A percentile compares a stretch with the other conserved stretches of the same genome.
Evolutionary conservation across 2,113 vertebrate species (phyloP).

Genomic region (Xenopus laevis): DNA sequence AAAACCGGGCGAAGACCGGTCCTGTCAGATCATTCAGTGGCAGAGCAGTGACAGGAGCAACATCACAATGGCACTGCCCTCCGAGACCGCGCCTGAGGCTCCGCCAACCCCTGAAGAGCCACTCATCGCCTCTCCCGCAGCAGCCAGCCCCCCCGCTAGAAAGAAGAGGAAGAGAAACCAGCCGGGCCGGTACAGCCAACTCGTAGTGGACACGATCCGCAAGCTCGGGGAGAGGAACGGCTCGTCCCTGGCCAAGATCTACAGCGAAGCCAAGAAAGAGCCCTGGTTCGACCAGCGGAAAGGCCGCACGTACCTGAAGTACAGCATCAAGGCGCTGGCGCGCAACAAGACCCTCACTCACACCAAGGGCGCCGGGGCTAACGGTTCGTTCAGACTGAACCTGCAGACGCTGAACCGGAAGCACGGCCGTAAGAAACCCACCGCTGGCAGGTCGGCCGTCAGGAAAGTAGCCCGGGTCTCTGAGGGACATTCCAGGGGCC

Average conservation of each 20-base stretch:
- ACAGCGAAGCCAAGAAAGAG: slow-evolving; percentile 76
- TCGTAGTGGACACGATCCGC: slow-evolving; percentile 77
- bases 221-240: slow-evolving; percentile 74
- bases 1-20: too few species aligned
- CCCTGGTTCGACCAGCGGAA: slow-evolving; percentile 84
- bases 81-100: too few species aligned
- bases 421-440: slow-evolving; percentile 50
- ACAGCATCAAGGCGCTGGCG: slow-evolving; percentile 79
- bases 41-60: too few species aligned
- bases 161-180: slow-evolving; percentile 71
- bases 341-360: slow-evolving; percentile 81
- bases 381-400: slow-evolving; percentile 82
- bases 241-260: slow-evolving; percentile 78
- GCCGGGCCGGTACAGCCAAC: slow-evolving; percentile 77
- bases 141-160: slow-evolving; percentile 59
- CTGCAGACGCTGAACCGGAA: slow-evolving; percentile 76
- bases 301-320: slow-evolving; percentile 79
- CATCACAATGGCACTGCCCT: too few species aligned
- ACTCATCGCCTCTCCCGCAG: too few species aligned
- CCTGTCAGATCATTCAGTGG: too few species aligned
- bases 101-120: too few species aligned
- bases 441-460: too few species aligned
- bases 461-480: slow-evolving; percentile 52
- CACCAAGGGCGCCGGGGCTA: slow-evolving; percentile 81
- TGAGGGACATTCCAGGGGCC: too few species aligned